These are phyloP conservation scores for Antigone vipio DNA, from an alignment of 2,113 vertebrate species.

Conservation along the genomic window DNA sequence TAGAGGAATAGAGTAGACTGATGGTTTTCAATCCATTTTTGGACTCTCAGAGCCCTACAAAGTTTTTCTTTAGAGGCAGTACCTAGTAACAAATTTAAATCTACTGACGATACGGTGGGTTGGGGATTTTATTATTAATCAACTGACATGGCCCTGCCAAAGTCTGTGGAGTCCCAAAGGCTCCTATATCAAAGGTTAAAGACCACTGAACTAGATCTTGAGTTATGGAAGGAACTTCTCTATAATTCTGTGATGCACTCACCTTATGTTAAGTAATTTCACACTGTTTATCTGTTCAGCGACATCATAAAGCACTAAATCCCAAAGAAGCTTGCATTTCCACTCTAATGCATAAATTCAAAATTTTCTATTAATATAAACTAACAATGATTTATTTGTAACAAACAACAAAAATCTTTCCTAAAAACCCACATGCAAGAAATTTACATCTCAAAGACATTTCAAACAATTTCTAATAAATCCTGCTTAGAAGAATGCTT, in stretches of 20 bases:
- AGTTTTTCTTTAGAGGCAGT: not conserved
- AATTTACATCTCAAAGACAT: not conserved
- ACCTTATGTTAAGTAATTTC: not conserved
- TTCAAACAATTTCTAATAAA: not conserved
- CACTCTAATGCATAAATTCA: rapidly evolving
- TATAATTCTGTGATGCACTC: not conserved
- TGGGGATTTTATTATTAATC: not conserved
- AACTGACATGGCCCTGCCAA: not conserved
- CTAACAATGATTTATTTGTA: not conserved
- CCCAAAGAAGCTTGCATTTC: not conserved
- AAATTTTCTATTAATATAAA: not conserved
- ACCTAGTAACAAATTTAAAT: not conserved
- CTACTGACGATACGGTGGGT: not conserved
- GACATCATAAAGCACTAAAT: not conserved
- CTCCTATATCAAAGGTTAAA: not conserved
- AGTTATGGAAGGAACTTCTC: not conserved
- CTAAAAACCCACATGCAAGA: not conserved
- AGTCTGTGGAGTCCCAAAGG: not conserved
- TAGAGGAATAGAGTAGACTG: not conserved
- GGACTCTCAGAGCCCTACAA: not conserved
- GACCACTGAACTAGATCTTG: not conserved
- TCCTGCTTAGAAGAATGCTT: not conserved
- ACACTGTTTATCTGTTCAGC: not conserved
- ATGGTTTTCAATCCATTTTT: not conserved
- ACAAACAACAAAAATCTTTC: not conserved